A percentile compares a stretch with the other conserved stretches of the same genome.
phyloP scores from a whole-genome alignment of 2,113 vertebrate species.

The Tenrec ecaudatus region DNA sequence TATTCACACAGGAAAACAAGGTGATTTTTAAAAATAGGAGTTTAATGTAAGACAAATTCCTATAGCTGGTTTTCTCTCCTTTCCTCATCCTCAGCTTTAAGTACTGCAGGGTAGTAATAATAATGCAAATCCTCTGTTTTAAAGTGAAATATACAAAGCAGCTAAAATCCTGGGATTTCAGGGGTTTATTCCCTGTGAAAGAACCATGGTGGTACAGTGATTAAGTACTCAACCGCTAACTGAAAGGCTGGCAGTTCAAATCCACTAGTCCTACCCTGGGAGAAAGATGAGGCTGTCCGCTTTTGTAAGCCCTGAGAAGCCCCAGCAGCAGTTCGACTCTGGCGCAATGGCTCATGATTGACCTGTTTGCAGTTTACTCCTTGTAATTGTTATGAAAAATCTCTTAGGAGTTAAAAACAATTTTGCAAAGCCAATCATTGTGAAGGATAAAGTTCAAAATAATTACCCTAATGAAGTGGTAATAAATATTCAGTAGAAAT shows the following conservation, averaged over 20 bases:
- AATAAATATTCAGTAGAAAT: constrained; percentile 39
- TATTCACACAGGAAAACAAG: background rate
- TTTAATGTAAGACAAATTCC: background rate
- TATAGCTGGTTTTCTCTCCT: background rate
- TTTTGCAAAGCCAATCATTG: constrained; percentile 29
- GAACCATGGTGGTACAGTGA: background rate
- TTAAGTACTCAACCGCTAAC: background rate
- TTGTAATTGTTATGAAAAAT: constrained; percentile 6
- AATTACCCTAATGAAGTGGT: background rate
- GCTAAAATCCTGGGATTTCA: background rate
- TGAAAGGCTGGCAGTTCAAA: background rate
- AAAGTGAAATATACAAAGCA: background rate
- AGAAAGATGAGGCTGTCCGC: background rate
- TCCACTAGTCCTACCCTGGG: no score
- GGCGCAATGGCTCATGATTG: background rate
- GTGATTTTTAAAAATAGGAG: background rate
- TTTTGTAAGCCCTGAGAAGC: background rate
- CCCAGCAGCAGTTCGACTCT: background rate
- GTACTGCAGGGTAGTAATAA: background rate
- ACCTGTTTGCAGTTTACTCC: background rate
- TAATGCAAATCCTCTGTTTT: background rate
- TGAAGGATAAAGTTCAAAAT: background rate
- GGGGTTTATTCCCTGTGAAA: background rate
- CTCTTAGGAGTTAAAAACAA: constrained; percentile 26
- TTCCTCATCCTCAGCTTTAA: background rate